Conservation (phyloP, 2,888 invertebrate species). For the Aphrophora alni region DNA sequence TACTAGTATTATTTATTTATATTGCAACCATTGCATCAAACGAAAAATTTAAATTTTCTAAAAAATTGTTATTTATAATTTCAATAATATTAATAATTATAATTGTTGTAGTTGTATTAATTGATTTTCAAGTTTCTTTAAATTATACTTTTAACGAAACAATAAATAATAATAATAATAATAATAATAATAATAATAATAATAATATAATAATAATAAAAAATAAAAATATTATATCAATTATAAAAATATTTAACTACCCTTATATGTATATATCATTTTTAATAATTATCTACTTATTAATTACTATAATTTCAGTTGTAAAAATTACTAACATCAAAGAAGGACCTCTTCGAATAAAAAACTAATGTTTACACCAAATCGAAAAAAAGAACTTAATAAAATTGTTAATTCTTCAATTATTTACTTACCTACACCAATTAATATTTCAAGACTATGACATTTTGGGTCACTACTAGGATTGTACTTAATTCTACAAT, state of each 20-base stretch:
- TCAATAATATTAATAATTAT: no score
- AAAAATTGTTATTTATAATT: no score
- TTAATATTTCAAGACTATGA: neutral
- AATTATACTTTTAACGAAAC: no score
- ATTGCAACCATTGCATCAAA: slow-evolving; percentile 56
- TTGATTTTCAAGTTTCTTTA: no score
- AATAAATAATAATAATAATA: no score
- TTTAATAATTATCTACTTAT: neutral
- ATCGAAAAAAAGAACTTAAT: slow-evolving; percentile 54
- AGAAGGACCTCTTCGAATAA: slow-evolving; percentile 61
- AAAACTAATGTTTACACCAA: slow-evolving; percentile 50
- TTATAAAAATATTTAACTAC: neutral
- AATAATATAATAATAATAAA: no score
- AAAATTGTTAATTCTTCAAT: slow-evolving; percentile 67
- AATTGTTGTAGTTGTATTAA: no score
- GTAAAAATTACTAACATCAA: slow-evolving; percentile 67
- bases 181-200: no score
- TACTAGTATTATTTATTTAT: slow-evolving; percentile 71
- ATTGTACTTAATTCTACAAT: neutral
- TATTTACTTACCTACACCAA: slow-evolving; percentile 58
- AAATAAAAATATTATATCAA: no score
- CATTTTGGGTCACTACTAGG: neutral
- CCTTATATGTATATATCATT: neutral
- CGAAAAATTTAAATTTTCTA: no score
- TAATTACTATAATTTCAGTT: slow-evolving; percentile 63